Evolutionary conservation across 2,113 vertebrate genomes (phyloP).

Genomic region (Notechis scutatus): DNA sequence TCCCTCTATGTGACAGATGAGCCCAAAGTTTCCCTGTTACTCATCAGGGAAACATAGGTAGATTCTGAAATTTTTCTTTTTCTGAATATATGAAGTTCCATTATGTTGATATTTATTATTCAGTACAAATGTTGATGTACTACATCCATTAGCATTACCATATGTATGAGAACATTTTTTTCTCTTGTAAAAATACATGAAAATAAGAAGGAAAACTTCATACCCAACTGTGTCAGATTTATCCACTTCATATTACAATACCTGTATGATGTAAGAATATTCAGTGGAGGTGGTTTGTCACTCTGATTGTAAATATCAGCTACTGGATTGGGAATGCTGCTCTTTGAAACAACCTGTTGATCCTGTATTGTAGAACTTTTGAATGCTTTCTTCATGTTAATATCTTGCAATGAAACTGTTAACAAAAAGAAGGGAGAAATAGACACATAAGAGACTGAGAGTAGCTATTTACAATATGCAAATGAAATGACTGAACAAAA

Average conservation of each 20-base stretch:
- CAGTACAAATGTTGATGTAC: not conserved
- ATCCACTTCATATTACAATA: slow-evolving; percentile 25
- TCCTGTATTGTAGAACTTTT: slow-evolving; percentile 94
- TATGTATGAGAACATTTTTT: not conserved
- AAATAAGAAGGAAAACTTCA: not conserved
- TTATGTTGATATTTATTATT: not conserved
- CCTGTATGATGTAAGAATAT: slow-evolving; percentile 91
- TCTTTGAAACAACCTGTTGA: slow-evolving; percentile 97
- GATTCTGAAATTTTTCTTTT: not conserved
- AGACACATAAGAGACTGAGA: not conserved
- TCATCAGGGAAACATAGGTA: not conserved
- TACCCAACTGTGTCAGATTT: not conserved
- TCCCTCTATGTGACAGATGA: too few species aligned
- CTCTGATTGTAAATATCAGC: slow-evolving; percentile 91
- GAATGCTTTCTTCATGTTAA: slow-evolving; percentile 99
- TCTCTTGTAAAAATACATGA: not conserved
- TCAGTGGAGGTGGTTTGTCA: slow-evolving; percentile 93
- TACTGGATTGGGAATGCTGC: slow-evolving; percentile 88
- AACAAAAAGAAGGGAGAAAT: not conserved
- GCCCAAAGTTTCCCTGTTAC: not conserved
- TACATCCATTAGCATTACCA: not conserved
- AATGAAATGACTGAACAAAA: not conserved
- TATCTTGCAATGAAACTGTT: slow-evolving; percentile 94
- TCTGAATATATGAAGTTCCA: not conserved
- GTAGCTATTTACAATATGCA: not conserved